Base-by-base conservation (phyloP, 2,888 invertebrate genomes). In the Cephus pygmeus region DNA sequence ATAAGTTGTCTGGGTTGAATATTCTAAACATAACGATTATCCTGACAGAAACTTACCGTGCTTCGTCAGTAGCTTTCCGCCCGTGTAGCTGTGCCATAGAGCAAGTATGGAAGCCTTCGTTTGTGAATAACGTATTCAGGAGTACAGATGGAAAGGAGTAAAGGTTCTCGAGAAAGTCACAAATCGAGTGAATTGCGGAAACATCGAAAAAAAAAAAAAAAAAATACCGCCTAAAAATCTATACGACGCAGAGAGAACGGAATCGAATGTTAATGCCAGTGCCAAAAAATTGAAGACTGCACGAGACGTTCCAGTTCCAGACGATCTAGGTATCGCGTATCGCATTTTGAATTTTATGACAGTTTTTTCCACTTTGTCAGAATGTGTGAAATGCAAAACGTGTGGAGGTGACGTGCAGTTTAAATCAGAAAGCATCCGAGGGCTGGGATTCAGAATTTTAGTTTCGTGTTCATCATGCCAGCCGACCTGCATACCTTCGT, bases 401-500 rank as follows among this genome's bases (percentile, higher is more conserved):
- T 75, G 73, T 79, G 69, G 34, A 71, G 69, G 75, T 68, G 75
- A 76, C 73, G 76, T 79, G 23, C 30, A 68, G 56, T 75, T 75
- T 69, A 34, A 11, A 34, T n/a, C 12, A 73, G 78, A 76, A 76
- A 78, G 78, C 76, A 73, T 71, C 12, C 78, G 73, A 76, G 76
- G 73, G 15, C 73, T 73, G 40, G 75, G 40, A 68, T 69, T 76
- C 56, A 76, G 73, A 76, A 73, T 69, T 73, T 69, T 31, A 69
- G 74, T 36, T 33, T 34, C 73, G 0, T 73, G 73, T 73, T 23
- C 73, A 34, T 73, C 73, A 33, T 73, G 34, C 23, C 12, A 12
- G 33, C 73, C 73, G 73, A 76, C 69, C 74, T 33, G 68, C 34
- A 69, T 79, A 73, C 74, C 74, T 74, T 76, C 75, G 74, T 76